Conservation (phyloP, 2,113 vertebrate species). For the Melanocharis versteri region DNA sequence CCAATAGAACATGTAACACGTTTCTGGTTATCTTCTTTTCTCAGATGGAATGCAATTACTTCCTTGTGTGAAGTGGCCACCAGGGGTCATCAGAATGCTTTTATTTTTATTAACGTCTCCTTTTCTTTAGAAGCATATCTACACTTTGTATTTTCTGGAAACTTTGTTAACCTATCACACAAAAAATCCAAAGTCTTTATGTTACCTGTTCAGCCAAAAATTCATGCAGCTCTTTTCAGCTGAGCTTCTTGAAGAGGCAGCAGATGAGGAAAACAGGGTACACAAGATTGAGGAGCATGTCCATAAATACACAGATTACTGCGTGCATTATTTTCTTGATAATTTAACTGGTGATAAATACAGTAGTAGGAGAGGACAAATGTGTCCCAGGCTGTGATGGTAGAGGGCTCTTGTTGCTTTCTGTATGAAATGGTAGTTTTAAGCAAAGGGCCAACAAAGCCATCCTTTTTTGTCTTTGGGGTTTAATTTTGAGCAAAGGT, state of each 20-base stretch:
- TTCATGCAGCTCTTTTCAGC: background rate
- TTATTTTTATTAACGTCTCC: constrained; percentile 43
- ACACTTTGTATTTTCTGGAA: background rate
- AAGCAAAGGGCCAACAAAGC: background rate
- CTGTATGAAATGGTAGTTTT: background rate
- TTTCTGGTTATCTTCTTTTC: background rate
- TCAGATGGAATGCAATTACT: background rate
- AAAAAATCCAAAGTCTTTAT: background rate
- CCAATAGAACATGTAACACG: background rate
- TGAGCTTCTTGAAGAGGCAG: background rate
- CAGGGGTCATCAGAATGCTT: constrained; percentile 81
- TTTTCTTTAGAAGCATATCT: background rate
- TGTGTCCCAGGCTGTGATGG: background rate
- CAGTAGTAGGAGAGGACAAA: background rate
- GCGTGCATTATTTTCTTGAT: background rate
- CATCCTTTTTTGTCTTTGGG: background rate
- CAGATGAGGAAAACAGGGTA: background rate
- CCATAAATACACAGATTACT: background rate
- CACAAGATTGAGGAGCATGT: background rate
- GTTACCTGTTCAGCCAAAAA: background rate
- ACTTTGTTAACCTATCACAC: background rate
- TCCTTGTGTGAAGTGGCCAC: constrained; percentile 69
- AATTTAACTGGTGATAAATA: background rate
- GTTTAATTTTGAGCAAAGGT: background rate
- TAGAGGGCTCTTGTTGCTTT: background rate